Conservation (phyloP, 2,797 vertebrate species). For the Aplochiton taeniatus region DNA sequence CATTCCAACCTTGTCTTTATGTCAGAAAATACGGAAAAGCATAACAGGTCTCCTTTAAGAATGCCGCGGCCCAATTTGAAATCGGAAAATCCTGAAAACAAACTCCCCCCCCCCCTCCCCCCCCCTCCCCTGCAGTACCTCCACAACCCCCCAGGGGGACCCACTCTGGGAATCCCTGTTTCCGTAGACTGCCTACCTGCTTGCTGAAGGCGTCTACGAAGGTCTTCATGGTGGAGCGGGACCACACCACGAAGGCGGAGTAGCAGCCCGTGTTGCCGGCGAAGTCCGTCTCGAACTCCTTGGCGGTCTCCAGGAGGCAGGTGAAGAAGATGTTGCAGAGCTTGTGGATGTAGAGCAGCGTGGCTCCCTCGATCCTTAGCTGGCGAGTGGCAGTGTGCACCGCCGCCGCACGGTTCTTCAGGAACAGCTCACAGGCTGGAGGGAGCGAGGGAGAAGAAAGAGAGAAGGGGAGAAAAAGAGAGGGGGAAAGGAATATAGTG, state of each 20-base stretch:
- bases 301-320: slow-evolving; percentile 92
- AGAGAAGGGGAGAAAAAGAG: no score
- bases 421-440: slow-evolving; percentile 88
- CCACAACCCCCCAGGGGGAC: no score
- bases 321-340: slow-evolving; percentile 99
- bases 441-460: no score
- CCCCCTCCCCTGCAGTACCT: no score
- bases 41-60: no score
- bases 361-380: slow-evolving; percentile 95
- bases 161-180: no score
- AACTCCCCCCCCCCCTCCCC: no score
- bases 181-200: slow-evolving; percentile 77
- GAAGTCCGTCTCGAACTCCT: slow-evolving; percentile 95
- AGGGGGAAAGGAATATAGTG: no score
- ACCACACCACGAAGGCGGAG: slow-evolving; percentile 97
- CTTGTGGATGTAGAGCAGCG: slow-evolving; percentile 96
- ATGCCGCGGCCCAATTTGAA: no score
- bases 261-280: slow-evolving; percentile 93
- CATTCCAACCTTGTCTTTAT: no score
- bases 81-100: no score
- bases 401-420: slow-evolving; percentile 90
- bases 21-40: no score
- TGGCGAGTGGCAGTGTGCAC: slow-evolving; percentile 95
- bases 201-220: slow-evolving; percentile 98
- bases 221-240: slow-evolving; percentile 87